Percentiles rank a stretch among this genome's conserved stretches.
These are phyloP conservation scores for Mayetiola destructor DNA, from an alignment of 2,888 invertebrate genomes.

Conservation along the genomic window DNA sequence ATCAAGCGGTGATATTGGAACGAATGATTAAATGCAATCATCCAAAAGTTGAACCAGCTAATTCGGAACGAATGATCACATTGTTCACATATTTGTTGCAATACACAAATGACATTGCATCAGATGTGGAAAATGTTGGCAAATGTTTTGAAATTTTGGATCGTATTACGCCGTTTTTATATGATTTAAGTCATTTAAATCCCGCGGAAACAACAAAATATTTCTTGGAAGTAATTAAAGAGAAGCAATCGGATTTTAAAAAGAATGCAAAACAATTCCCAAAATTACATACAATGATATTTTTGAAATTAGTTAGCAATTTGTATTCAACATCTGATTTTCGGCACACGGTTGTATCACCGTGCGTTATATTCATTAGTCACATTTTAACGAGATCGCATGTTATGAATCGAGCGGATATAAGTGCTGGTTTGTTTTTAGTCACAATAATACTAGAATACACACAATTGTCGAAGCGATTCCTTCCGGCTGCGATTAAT, in stretches of 20 bases:
- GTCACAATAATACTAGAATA: slow-evolving; percentile 64
- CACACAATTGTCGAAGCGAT: slow-evolving; percentile 60
- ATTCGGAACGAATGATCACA: slow-evolving; percentile 58
- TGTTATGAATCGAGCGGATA: slow-evolving; percentile 48
- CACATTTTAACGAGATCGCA: slow-evolving; percentile 55
- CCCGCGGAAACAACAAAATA: slow-evolving; percentile 51
- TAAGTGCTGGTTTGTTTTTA: slow-evolving; percentile 64
- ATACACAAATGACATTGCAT: slow-evolving; percentile 54
- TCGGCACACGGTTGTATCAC: slow-evolving; percentile 76
- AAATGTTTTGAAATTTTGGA: slow-evolving; percentile 46
- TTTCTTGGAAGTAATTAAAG: slow-evolving; percentile 53
- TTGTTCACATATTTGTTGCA: slow-evolving; percentile 66
- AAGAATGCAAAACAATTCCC: slow-evolving; percentile 47
- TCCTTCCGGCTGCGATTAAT: slow-evolving; percentile 65
- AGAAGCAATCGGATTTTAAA: slow-evolving; percentile 51
- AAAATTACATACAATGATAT: slow-evolving; percentile 53
- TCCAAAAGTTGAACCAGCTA: slow-evolving; percentile 60
- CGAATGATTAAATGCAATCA: slow-evolving; percentile 80
- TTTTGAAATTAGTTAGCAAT: slow-evolving; percentile 63
- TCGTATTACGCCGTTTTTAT: slow-evolving; percentile 42
- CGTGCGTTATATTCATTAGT: slow-evolving; percentile 66
- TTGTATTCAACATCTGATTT: slow-evolving; percentile 85
- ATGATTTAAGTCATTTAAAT: slow-evolving; percentile 56
- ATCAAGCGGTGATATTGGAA: slow-evolving; percentile 58
- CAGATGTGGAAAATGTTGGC: slow-evolving; percentile 33